Evolutionary conservation across 2,113 vertebrate species (phyloP).

Genomic region (Carollia perspicillata): DNA sequence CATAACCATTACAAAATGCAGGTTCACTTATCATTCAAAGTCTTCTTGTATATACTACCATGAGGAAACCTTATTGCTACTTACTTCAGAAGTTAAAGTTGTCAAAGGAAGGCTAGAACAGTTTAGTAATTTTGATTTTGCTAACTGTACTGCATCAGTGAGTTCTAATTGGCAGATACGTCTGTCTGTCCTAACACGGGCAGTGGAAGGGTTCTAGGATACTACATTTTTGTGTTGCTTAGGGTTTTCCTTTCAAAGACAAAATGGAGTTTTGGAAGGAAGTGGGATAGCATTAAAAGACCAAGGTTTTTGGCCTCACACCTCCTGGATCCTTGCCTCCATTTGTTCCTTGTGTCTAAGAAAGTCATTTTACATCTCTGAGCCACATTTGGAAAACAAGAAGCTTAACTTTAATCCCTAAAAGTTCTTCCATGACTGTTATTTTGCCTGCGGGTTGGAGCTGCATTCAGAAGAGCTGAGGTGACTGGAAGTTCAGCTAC

Average conservation of each 20-base stretch:
- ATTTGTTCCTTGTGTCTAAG: background rate
- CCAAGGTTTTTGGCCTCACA: background rate
- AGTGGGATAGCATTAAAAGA: background rate
- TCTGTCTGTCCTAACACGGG: background rate
- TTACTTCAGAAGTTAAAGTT: background rate
- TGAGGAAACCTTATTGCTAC: background rate
- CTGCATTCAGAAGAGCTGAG: background rate
- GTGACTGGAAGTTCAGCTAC: constrained; percentile 37
- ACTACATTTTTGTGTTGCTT: background rate
- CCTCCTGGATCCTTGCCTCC: background rate
- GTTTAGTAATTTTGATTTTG: background rate
- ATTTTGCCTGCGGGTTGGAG: background rate
- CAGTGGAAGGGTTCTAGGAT: background rate
- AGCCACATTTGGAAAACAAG: background rate
- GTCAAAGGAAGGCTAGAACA: background rate
- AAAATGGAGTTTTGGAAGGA: background rate
- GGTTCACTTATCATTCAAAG: background rate
- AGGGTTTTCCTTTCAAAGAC: background rate
- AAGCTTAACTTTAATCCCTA: constrained; percentile 29
- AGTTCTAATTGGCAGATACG: background rate
- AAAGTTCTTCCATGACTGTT: constrained; percentile 10
- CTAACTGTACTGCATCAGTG: background rate
- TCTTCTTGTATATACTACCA: background rate
- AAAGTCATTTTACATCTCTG: background rate
- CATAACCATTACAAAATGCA: background rate